A percentile compares a stretch with the other conserved stretches of the same genome.
Conservation (phyloP, 2,888 invertebrate genomes). For the Tyria jacobaeae region DNA sequence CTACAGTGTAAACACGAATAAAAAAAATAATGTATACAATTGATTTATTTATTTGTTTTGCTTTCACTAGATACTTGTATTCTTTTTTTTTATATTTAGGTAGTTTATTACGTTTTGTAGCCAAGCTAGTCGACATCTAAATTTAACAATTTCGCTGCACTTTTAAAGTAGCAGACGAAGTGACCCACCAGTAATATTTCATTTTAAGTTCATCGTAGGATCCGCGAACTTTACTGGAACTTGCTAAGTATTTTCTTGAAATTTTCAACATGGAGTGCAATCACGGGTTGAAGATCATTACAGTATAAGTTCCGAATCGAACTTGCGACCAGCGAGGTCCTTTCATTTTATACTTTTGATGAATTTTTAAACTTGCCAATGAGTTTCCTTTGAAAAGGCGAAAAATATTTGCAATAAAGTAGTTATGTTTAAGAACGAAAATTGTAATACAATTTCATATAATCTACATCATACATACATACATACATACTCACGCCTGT, state of each 20-base stretch:
- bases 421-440: too few relatives aligned
- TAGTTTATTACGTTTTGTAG: background rate
- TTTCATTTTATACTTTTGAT: constrained; percentile 70
- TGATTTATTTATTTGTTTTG: too few relatives aligned
- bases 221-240: constrained; percentile 45
- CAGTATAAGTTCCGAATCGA: constrained; percentile 69
- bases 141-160: background rate
- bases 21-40: too few relatives aligned
- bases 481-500: too few relatives aligned
- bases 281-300: constrained; percentile 72
- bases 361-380: constrained; percentile 73
- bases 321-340: constrained; percentile 71
- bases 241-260: constrained; percentile 69
- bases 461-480: too few relatives aligned
- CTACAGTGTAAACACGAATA: too few relatives aligned
- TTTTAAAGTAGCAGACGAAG: constrained; percentile 11
- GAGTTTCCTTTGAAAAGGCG: constrained; percentile 64
- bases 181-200: constrained; percentile 48
- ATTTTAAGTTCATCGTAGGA: constrained; percentile 50
- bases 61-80: too few relatives aligned
- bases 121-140: background rate
- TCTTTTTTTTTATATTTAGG: background rate
- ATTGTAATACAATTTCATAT: background rate
- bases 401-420: background rate
- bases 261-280: constrained; percentile 73